Conservation (phyloP, 2,888 invertebrate genomes). For the Ramazzottius varieornatus region DNA sequence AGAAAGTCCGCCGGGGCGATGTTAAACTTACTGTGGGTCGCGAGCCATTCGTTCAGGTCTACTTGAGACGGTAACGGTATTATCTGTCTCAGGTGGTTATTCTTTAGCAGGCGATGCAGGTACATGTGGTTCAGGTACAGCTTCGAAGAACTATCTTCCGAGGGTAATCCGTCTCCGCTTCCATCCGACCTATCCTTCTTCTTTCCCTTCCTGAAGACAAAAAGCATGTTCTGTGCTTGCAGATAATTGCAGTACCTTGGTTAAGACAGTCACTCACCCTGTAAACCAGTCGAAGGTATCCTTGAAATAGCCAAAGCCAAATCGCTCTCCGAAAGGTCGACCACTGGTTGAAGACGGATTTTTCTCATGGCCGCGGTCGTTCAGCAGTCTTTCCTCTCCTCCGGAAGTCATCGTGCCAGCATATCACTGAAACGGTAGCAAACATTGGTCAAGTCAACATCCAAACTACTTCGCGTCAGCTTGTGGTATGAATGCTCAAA, state of each 20-base stretch:
- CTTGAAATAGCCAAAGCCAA: background rate
- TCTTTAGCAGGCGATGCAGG: background rate
- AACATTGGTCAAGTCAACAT: too few species aligned
- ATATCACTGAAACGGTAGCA: too few species aligned
- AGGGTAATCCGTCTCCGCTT: background rate
- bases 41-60: slow-evolving; percentile 97
- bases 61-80: slow-evolving; percentile 79
- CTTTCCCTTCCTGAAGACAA: background rate
- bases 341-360: background rate
- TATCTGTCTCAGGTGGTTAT: slow-evolving; percentile 49
- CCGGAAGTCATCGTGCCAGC: background rate
- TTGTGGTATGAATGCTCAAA: too few species aligned
- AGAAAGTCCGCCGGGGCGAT: background rate
- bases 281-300: slow-evolving; percentile 3
- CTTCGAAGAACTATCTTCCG: background rate
- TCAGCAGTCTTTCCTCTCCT: background rate
- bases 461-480: too few species aligned
- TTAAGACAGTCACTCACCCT: background rate
- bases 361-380: background rate
- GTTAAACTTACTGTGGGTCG: slow-evolving; percentile 55
- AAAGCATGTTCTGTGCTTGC: background rate
- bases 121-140: background rate
- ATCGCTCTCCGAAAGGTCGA: background rate
- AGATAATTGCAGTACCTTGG: background rate
- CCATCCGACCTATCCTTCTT: background rate